A percentile compares a stretch with the other conserved stretches of the same genome.
phyloP scores from a whole-genome alignment of 2,113 vertebrate species.

The Brevimyrus niger region DNA sequence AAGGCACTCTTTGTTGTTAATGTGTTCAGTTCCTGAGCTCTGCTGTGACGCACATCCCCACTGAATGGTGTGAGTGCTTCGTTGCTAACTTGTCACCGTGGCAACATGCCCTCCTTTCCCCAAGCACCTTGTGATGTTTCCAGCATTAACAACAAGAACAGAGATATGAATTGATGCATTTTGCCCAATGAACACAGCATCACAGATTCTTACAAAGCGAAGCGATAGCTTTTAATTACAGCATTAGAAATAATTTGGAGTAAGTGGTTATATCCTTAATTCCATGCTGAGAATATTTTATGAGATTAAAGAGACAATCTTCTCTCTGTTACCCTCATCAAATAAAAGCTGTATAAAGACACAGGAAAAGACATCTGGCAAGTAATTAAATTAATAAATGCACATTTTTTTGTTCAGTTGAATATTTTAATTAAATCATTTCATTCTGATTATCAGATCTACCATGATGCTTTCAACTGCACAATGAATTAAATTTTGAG shows the following conservation, averaged over 20 bases:
- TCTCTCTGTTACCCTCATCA: slow-evolving; percentile 9
- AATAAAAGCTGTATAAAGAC: neutral
- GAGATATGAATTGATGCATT: slow-evolving; percentile 10
- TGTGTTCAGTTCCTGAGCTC: neutral
- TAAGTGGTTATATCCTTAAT: neutral
- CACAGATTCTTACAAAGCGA: neutral
- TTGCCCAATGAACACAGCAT: neutral
- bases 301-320: slow-evolving; percentile 13
- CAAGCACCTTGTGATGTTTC: neutral
- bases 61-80: neutral
- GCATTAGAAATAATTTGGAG: slow-evolving; percentile 4
- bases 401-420: neutral
- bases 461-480: neutral
- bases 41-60: neutral
- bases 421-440: neutral
- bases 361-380: neutral
- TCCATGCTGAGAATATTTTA: slow-evolving; percentile 4
- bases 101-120: slow-evolving; percentile 9
- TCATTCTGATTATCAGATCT: neutral
- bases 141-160: slow-evolving; percentile 8
- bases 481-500: neutral
- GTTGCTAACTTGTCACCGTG: slow-evolving; percentile 9
- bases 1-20: neutral
- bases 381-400: slow-evolving; percentile 1
- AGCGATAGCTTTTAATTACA: neutral